A percentile compares a stretch with the other conserved stretches of the same genome.
Evolutionary conservation across 2,888 invertebrate species (phyloP).

Genomic region (Boloria selene): DNA sequence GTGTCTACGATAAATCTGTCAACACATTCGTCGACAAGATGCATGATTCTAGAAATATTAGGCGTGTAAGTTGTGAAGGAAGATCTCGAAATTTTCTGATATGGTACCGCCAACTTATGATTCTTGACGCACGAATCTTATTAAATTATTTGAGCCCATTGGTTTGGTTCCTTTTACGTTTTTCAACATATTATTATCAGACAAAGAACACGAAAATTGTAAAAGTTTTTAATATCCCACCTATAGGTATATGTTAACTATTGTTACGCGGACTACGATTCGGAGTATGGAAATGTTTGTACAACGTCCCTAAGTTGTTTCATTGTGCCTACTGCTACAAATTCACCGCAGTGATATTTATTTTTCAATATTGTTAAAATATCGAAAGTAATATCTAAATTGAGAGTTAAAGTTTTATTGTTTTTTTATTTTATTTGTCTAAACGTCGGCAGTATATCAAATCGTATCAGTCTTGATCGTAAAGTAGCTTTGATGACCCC

Average conservation of each 20-base stretch:
- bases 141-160: too few relatives aligned
- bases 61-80: too few relatives aligned
- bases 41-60: too few relatives aligned
- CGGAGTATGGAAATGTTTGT: constrained; percentile 33
- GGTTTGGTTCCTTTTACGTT: too few relatives aligned
- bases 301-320: constrained; percentile 29
- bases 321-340: constrained; percentile 20
- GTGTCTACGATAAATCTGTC: too few relatives aligned
- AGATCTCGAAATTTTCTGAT: too few relatives aligned
- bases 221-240: constrained; percentile 20
- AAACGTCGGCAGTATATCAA: constrained; percentile 20
- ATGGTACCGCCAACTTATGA: too few relatives aligned
- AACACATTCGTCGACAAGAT: too few relatives aligned
- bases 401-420: background rate
- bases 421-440: constrained; percentile 10
- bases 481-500: constrained; percentile 28
- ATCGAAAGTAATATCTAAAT: background rate
- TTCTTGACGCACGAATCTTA: too few relatives aligned
- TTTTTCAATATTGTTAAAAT: too few relatives aligned
- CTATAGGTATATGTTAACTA: constrained; percentile 18
- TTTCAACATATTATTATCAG: background rate
- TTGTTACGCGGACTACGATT: constrained; percentile 25
- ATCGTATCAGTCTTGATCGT: constrained; percentile 4
- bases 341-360: background rate
- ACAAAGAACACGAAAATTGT: constrained; percentile 1